phyloP scores from a whole-genome alignment of 2,888 invertebrate genomes.

The Drosophila suboccidentalis region DNA sequence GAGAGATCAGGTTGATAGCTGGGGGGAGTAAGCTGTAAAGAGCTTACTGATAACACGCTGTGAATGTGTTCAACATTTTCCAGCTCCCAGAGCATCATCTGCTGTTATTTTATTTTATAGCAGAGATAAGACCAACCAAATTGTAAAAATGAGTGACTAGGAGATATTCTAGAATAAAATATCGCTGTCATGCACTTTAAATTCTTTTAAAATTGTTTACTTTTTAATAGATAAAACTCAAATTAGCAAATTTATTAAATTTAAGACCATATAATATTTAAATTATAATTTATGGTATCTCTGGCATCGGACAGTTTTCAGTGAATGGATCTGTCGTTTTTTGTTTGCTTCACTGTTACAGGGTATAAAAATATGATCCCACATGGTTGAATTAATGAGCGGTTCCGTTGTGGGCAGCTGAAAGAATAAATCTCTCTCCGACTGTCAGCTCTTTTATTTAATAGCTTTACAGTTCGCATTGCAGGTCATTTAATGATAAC shows the following conservation, averaged over 20 bases:
- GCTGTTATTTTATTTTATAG: conserved; percentile 12
- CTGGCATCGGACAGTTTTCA: too few relatives aligned
- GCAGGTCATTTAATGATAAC: conserved; percentile 50
- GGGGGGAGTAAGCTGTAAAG: conserved; percentile 6
- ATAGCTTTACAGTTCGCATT: conserved; percentile 22
- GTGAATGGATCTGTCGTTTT: background rate
- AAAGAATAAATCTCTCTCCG: conserved; percentile 9
- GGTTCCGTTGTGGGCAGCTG: background rate
- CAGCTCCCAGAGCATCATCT: conserved; percentile 43
- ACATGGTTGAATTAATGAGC: conserved; percentile 8
- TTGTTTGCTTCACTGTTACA: background rate
- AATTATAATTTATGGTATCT: too few relatives aligned
- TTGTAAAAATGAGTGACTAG: background rate
- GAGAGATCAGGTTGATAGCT: conserved; percentile 7
- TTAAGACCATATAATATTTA: too few relatives aligned
- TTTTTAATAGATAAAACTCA: too few relatives aligned
- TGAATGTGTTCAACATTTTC: conserved; percentile 13
- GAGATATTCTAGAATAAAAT: background rate
- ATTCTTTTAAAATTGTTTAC: too few relatives aligned
- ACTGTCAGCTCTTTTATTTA: background rate
- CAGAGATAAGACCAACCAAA: conserved; percentile 39
- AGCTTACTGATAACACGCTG: conserved; percentile 47
- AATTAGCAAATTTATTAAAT: too few relatives aligned
- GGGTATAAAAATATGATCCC: conserved; percentile 8
- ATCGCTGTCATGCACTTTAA: too few relatives aligned